Conservation (phyloP, 2,888 invertebrate genomes). For the Operophtera brumata region DNA sequence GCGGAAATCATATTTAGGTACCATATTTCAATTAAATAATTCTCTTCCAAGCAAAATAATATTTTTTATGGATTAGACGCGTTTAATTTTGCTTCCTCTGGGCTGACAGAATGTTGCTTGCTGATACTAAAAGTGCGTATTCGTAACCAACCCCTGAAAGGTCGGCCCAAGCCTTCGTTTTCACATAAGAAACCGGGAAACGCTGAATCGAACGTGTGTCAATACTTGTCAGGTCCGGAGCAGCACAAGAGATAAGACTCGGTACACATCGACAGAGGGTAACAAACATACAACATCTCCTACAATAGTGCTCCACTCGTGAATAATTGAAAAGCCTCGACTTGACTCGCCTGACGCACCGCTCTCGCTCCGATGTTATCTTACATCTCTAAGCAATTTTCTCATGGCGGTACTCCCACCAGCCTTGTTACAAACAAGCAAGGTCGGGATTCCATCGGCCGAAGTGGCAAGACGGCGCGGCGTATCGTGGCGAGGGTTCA, state of each 20-base stretch:
- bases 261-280: slow-evolving; percentile 40
- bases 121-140: no score
- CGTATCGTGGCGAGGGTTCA: slow-evolving; percentile 39
- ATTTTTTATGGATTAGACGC: not conserved
- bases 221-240: slow-evolving; percentile 36
- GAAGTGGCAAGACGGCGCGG: slow-evolving; percentile 19
- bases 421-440: slow-evolving; percentile 21
- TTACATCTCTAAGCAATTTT: slow-evolving; percentile 35
- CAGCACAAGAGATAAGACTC: slow-evolving; percentile 42
- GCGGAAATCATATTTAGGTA: no score
- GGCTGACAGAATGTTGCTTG: not conserved
- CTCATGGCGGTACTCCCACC: slow-evolving; percentile 18
- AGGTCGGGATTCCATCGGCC: slow-evolving; percentile 34
- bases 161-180: slow-evolving; percentile 25
- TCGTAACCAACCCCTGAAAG: slow-evolving; percentile 4
- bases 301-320: slow-evolving; percentile 55
- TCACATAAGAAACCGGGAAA: slow-evolving; percentile 28
- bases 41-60: no score
- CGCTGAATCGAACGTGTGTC: slow-evolving; percentile 35
- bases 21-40: no score
- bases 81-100: not conserved
- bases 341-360: slow-evolving; percentile 48
- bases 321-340: slow-evolving; percentile 65
- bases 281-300: slow-evolving; percentile 46
- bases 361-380: slow-evolving; percentile 52